Evolutionary conservation across 2,113 vertebrate species (phyloP).

Genomic region (Lycaon pictus): DNA sequence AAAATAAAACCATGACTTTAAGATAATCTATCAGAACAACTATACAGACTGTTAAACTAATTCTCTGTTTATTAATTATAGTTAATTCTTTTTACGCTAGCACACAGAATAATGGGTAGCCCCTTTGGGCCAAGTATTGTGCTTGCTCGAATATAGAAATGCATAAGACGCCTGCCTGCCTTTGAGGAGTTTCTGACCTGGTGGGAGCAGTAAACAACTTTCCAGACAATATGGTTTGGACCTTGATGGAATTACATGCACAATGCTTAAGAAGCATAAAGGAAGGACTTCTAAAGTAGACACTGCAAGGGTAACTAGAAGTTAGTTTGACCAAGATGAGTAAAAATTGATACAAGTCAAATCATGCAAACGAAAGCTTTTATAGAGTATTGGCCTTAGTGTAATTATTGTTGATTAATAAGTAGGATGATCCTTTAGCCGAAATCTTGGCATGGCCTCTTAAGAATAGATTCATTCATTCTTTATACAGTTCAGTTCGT

Average conservation of each 20-base stretch:
- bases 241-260: not conserved
- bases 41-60: not conserved
- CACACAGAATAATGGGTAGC: not conserved
- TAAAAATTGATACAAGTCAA: not conserved
- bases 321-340: conserved; percentile 1
- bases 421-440: not conserved
- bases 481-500: not conserved
- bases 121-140: not conserved
- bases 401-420: not conserved
- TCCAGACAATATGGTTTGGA: not conserved
- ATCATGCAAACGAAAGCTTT: not conserved
- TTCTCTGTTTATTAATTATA: not conserved
- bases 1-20: not conserved
- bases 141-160: not conserved
- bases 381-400: not conserved
- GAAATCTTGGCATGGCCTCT: not conserved
- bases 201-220: not conserved
- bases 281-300: not conserved
- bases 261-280: not conserved
- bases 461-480: not conserved
- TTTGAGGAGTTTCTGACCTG: not conserved
- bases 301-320: not conserved
- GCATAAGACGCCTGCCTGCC: not conserved
- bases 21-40: not conserved
- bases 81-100: not conserved